Evolutionary conservation across 2,888 invertebrate species (phyloP).

Genomic region (Copidosoma aretas): DNA sequence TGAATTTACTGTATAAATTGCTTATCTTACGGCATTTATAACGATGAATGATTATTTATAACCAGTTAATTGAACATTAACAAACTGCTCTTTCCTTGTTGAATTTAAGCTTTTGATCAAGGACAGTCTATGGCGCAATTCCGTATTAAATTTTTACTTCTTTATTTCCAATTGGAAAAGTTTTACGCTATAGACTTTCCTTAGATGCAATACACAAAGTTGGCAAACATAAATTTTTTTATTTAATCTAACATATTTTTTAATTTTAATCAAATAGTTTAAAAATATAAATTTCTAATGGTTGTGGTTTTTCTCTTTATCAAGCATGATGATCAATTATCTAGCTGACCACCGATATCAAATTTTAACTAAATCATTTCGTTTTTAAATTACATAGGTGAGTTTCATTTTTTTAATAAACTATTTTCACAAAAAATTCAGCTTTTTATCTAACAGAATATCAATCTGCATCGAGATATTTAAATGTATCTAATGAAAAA

Average conservation of each 20-base stretch:
- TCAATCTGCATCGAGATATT: too few species aligned
- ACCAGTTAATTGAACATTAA: constrained; percentile 34
- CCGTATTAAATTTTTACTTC: not conserved
- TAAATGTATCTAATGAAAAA: constrained; percentile 15
- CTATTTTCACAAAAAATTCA: too few species aligned
- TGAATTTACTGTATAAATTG: constrained; percentile 10
- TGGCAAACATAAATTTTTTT: constrained; percentile 34
- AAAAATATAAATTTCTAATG: not conserved
- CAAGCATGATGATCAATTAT: too few species aligned
- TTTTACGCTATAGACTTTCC: constrained; percentile 24
- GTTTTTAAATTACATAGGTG: too few species aligned
- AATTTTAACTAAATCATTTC: constrained; percentile 1
- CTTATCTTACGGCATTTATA: not conserved
- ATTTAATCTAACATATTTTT: not conserved
- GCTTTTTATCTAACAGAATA: too few species aligned
- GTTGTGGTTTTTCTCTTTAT: not conserved
- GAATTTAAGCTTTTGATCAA: constrained; percentile 24
- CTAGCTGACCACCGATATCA: not conserved
- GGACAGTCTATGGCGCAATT: constrained; percentile 19
- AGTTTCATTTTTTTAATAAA: too few species aligned
- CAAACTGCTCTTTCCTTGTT: constrained; percentile 35
- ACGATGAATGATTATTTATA: constrained; percentile 10
- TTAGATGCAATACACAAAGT: constrained; percentile 38
- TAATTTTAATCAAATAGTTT: not conserved
- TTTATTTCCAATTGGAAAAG: not conserved